These are phyloP conservation scores for Acyrthosiphon pisum DNA, from an alignment of 1,140 invertebrate genomes.

Conservation along the genomic window DNA sequence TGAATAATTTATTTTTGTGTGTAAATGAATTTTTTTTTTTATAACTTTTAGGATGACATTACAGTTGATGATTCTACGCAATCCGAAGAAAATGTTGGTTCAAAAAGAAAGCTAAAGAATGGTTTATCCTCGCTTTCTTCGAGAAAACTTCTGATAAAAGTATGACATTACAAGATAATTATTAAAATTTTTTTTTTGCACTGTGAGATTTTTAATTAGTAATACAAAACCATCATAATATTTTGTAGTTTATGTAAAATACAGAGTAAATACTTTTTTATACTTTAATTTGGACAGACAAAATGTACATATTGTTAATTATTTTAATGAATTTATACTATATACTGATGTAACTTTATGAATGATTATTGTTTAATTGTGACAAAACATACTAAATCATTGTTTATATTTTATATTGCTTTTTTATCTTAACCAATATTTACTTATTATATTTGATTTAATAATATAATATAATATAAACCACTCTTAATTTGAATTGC, in stretches of 20 bases:
- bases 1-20: not conserved
- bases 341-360: constrained; percentile 1
- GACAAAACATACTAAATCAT: not conserved
- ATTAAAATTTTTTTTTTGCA: not conserved
- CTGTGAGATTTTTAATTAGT: not conserved
- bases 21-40: not conserved
- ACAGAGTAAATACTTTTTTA: not conserved
- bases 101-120: not conserved
- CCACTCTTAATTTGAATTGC: not conserved
- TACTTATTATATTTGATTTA: not conserved
- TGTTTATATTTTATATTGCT: constrained; percentile 9
- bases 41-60: constrained; percentile 23
- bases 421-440: not conserved
- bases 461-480: not conserved
- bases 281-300: not conserved
- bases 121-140: not conserved
- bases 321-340: not conserved
- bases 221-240: not conserved
- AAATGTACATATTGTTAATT: not conserved
- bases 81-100: not conserved
- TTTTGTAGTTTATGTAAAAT: not conserved
- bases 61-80: not conserved
- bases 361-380: constrained; percentile 25
- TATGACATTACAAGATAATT: constrained; percentile 29
- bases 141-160: constrained; percentile 48